Base-by-base conservation (phyloP, 2,113 vertebrate genomes). In the Vidua macroura region DNA sequence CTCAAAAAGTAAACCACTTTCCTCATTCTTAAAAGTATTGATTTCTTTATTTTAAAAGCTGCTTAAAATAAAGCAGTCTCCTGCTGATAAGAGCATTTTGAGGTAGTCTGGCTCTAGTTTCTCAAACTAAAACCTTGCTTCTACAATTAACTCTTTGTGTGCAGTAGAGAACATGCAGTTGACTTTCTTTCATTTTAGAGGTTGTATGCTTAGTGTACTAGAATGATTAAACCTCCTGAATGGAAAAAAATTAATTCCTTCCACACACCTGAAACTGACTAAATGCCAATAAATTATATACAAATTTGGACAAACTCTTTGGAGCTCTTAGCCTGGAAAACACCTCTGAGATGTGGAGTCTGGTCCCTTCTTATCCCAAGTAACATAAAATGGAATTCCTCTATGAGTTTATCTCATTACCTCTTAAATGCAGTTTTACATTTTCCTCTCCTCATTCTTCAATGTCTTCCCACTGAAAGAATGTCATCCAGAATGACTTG, bases 41-140 rank as follows among this genome's bases (percentile, higher is more conserved):
- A 96, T 96, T 94, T 88, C 74, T 88, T 92, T 69, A 69, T 76
- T 93, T 91, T 91, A 91, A 95, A 86, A 91, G 87, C 89, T 92
- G 46, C 83, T 95, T 92, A 88, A 97, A 97, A 95, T 92, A 96
- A 93, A 97, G 31, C 62, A 73, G 43, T 66, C 41, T 96, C 13
- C 84, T 87, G 91, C 91, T 94, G 89, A 91, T 87, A 76, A 83
- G 59, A 90, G n/a, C 55, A 59, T 87, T 96, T 81, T 95, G 59
- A 95, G 62, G 75, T 69, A 92, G 58, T 60, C 28, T 3, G 7
- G 16, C 58, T 97, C 78, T 85, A 83, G 69, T 93, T 95, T 93
- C 89, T 91, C 2, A 0, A 83, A 79, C 67, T 60, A 82, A 91
- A 95, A 46, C 37, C 67, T 83, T 92, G 21, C n/a, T 82, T 69